Conservation (phyloP, 2,888 invertebrate genomes). For the Hymenopus coronatus region DNA sequence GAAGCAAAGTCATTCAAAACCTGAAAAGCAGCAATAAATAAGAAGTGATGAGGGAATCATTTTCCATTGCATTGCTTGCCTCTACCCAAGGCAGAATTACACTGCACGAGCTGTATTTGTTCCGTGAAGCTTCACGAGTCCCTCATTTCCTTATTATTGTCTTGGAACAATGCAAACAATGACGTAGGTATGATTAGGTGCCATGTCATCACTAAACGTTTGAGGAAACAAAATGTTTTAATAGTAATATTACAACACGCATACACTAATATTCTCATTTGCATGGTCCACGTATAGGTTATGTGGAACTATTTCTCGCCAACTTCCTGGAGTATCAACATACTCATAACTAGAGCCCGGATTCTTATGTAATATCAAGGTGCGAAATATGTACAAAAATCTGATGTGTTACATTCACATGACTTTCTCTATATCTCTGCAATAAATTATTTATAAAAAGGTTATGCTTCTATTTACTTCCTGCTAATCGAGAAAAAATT, state of each 20-base stretch:
- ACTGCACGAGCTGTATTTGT: neutral
- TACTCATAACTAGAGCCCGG: neutral
- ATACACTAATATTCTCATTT: neutral
- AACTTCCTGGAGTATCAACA: neutral
- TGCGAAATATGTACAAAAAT: no score
- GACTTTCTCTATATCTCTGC: no score
- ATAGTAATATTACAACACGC: neutral
- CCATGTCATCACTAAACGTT: neutral
- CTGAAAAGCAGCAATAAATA: neutral
- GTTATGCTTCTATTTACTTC: no score
- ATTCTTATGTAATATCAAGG: no score
- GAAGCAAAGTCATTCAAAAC: neutral
- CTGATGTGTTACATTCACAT: no score
- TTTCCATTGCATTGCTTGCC: neutral
- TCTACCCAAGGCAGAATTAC: neutral
- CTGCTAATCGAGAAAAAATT: no score
- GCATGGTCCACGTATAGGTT: neutral
- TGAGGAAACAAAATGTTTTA: neutral
- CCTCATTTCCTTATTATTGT: neutral
- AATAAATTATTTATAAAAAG: no score
- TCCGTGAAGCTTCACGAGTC: neutral
- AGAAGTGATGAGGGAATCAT: neutral
- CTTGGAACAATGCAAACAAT: neutral
- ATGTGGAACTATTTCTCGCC: no score
- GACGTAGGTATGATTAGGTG: neutral